phyloP scores from a whole-genome alignment of 2,797 vertebrate species.

The Macropus fuliginosus region DNA sequence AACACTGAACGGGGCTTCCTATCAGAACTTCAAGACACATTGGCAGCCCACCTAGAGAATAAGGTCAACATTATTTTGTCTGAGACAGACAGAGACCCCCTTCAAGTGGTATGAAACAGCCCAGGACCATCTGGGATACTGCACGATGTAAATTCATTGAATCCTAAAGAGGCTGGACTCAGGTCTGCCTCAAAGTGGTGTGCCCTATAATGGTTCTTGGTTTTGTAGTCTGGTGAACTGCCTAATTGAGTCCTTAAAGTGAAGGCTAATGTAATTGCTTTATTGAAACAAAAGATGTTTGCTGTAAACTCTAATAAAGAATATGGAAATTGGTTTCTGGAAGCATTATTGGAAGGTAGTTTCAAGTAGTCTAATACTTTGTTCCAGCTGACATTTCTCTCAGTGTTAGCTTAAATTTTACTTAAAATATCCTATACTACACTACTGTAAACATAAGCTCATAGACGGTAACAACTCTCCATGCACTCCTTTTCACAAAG shows the following conservation, averaged over 20 bases:
- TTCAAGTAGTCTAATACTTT: background rate
- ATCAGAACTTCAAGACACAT: slow-evolving; percentile 87
- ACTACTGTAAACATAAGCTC: background rate
- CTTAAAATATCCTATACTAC: background rate
- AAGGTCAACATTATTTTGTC: slow-evolving; percentile 88
- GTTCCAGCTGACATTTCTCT: background rate
- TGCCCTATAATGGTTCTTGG: slow-evolving; percentile 8
- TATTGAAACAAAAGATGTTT: slow-evolving; percentile 20
- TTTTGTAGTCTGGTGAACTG: slow-evolving; percentile 22
- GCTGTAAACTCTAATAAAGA: slow-evolving; percentile 34
- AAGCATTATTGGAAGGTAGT: background rate
- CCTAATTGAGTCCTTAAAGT: slow-evolving; percentile 18
- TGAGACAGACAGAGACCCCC: slow-evolving; percentile 91
- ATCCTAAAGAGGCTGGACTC: background rate
- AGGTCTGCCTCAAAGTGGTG: background rate
- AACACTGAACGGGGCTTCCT: slow-evolving; percentile 97
- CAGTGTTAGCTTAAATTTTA: background rate
- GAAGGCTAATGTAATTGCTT: slow-evolving; percentile 16
- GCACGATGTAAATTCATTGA: background rate
- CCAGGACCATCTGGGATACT: background rate
- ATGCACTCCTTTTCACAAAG: background rate
- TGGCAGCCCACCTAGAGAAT: slow-evolving; percentile 86
- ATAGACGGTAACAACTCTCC: background rate
- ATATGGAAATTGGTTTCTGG: background rate
- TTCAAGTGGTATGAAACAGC: slow-evolving; percentile 87